Evolutionary conservation across 2,888 invertebrate species (phyloP).

Genomic region (Nymphalis polychloros): DNA sequence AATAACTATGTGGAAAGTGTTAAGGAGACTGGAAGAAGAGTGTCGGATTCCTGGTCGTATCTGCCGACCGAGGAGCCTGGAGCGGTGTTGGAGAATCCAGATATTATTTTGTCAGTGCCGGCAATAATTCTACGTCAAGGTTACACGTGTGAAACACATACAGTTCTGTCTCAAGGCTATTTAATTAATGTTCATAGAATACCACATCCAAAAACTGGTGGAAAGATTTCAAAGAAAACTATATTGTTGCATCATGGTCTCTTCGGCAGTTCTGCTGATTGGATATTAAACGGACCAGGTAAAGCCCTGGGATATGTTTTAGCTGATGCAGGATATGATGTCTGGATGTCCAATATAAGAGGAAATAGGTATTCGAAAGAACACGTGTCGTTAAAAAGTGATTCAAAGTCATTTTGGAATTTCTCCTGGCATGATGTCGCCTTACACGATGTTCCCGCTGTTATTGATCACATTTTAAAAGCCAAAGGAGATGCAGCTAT

Average conservation of each 20-base stretch:
- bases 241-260: constrained; percentile 91
- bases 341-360: constrained; percentile 92
- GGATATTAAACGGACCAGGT: constrained; percentile 86
- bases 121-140: constrained; percentile 77
- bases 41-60: constrained; percentile 56
- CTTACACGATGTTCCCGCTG: constrained; percentile 91
- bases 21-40: constrained; percentile 53
- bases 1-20: constrained; percentile 57
- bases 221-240: constrained; percentile 52
- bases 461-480: constrained; percentile 84
- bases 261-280: constrained; percentile 88
- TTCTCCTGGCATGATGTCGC: constrained; percentile 95
- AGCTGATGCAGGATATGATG: constrained; percentile 86
- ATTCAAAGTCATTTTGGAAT: constrained; percentile 86
- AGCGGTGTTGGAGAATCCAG: constrained; percentile 58
- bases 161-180: constrained; percentile 90
- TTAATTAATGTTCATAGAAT: constrained; percentile 90
- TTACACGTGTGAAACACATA: constrained; percentile 87
- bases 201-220: constrained; percentile 71
- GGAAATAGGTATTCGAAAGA: constrained; percentile 89
- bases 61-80: constrained; percentile 47
- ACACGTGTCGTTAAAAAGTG: constrained; percentile 80
- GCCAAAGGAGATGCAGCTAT: constrained; percentile 62
- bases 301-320: constrained; percentile 85
- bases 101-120: constrained; percentile 62